Evolutionary conservation across 64 coral and sea anemone genomes (phyloP).

Genomic region (Actinia equina): DNA sequence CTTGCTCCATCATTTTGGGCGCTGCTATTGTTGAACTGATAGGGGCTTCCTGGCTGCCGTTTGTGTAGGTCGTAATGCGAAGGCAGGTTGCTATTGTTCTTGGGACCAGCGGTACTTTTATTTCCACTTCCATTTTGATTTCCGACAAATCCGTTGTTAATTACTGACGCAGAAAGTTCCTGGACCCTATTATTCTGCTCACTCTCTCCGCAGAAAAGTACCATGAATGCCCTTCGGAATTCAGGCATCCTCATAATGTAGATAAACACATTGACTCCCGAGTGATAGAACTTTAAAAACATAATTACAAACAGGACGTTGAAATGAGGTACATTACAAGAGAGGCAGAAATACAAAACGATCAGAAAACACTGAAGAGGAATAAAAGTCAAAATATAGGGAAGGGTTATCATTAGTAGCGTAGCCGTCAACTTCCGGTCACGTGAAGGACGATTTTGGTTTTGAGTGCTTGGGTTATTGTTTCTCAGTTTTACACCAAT

Average conservation of each 20-base stretch:
- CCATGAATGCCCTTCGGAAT: not conserved
- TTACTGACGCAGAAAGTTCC: not conserved
- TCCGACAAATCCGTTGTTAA: not conserved
- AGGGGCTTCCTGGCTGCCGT: not conserved
- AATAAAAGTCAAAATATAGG: not conserved
- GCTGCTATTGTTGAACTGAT: not conserved
- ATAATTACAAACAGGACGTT: not conserved
- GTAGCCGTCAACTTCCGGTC: not conserved
- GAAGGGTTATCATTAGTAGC: not conserved
- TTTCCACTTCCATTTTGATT: not conserved
- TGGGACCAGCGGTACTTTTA: not conserved
- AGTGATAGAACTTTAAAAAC: not conserved
- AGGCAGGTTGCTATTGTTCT: not conserved
- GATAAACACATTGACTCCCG: not conserved
- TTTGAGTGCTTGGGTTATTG: not conserved
- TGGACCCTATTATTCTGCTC: not conserved
- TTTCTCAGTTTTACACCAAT: not conserved
- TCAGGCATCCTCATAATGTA: constrained; percentile 5
- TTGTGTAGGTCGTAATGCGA: not conserved
- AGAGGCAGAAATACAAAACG: not conserved
- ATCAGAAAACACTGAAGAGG: not conserved
- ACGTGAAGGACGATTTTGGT: not conserved
- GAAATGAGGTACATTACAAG: not conserved
- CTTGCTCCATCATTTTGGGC: not conserved
- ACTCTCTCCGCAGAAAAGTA: not conserved